Conservation (phyloP, 2,888 invertebrate species). For the Acleris cristana region DNA sequence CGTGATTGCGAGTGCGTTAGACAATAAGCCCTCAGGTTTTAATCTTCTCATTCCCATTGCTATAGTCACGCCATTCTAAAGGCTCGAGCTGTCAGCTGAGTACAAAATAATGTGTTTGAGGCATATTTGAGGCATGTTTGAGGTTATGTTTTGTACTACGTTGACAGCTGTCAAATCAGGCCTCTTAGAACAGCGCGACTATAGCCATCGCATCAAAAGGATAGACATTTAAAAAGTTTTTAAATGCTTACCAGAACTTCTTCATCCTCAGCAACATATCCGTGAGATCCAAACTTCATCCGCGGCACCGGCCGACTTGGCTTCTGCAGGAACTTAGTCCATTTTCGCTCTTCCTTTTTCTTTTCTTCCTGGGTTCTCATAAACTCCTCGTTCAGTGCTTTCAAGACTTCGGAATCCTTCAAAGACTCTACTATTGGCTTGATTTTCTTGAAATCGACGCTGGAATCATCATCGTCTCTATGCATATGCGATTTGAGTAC, state of each 20-base stretch:
- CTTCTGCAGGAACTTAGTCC: slow-evolving; percentile 90
- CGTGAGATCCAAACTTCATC: slow-evolving; percentile 59
- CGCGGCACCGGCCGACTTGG: slow-evolving; percentile 87
- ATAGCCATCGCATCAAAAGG: no score
- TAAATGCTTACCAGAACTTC: slow-evolving; percentile 50
- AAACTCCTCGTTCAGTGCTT: slow-evolving; percentile 84
- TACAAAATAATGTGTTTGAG: no score
- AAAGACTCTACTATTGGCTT: slow-evolving; percentile 86
- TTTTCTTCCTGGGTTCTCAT: slow-evolving; percentile 75
- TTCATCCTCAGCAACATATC: slow-evolving; percentile 53
- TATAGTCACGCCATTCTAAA: no score
- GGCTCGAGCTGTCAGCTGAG: no score
- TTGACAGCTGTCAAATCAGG: no score
- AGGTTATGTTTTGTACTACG: no score
- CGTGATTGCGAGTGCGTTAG: no score
- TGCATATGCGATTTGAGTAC: slow-evolving; percentile 74
- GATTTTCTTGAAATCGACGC: slow-evolving; percentile 88
- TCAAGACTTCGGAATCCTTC: slow-evolving; percentile 87
- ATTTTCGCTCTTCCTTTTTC: slow-evolving; percentile 84
- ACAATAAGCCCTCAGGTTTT: no score
- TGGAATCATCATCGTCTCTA: slow-evolving; percentile 68
- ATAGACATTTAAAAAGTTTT: neutral
- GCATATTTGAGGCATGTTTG: no score
- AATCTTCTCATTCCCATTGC: no score
- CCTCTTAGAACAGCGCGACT: no score